A percentile compares a stretch with the other conserved stretches of the same genome.
Conservation (phyloP, 2,888 invertebrate species). For the Dicroscelio sp. region DNA sequence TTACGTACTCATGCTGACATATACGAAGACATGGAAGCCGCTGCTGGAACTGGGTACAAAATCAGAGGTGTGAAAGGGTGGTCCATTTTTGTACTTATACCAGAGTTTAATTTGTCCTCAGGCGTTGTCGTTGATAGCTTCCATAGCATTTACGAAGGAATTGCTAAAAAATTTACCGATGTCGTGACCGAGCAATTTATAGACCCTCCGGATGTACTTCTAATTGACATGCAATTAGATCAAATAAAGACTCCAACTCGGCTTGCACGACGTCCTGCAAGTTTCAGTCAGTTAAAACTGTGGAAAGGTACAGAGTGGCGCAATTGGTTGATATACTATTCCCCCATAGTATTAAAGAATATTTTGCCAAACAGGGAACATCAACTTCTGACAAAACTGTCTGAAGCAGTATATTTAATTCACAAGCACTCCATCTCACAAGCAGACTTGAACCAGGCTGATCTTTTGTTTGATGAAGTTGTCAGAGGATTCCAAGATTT, state of each 20-base stretch:
- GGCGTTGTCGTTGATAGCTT: not conserved
- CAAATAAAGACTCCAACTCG: slow-evolving; percentile 19
- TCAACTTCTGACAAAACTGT: slow-evolving; percentile 26
- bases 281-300: not conserved
- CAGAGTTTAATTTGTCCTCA: not conserved
- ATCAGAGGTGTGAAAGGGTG: not conserved
- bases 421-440: slow-evolving; percentile 37
- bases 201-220: not conserved
- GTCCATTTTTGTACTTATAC: not conserved
- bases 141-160: slow-evolving; percentile 5
- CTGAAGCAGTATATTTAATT: slow-evolving; percentile 40
- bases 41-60: not conserved
- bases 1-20: not conserved
- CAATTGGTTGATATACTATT: slow-evolving; percentile 60
- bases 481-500: slow-evolving; percentile 31
- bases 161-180: not conserved
- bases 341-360: not conserved
- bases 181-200: not conserved
- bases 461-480: slow-evolving; percentile 39
- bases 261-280: slow-evolving; percentile 8
- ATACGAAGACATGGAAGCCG: slow-evolving; percentile 4
- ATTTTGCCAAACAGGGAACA: not conserved
- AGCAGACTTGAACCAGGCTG: slow-evolving; percentile 43
- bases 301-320: slow-evolving; percentile 71
- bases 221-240: slow-evolving; percentile 8